Evolutionary conservation across 2,888 invertebrate species (phyloP).

Genomic region (Acrobasis repandana): DNA sequence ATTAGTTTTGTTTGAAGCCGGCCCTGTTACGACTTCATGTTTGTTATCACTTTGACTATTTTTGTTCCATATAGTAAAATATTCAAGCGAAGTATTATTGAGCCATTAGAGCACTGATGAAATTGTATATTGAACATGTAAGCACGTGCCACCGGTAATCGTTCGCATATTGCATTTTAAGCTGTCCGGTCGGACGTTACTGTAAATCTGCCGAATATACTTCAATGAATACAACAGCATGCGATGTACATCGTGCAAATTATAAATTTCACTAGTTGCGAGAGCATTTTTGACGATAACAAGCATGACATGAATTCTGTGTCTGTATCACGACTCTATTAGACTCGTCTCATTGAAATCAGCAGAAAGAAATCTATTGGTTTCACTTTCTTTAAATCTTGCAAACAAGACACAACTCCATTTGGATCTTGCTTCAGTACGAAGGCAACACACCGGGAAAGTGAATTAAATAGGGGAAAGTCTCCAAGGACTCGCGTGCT

Average conservation of each 20-base stretch:
- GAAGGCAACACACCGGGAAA: slow-evolving; percentile 58
- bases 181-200: slow-evolving; percentile 13
- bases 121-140: slow-evolving; percentile 9
- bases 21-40: not conserved
- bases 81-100: not conserved
- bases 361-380: not conserved
- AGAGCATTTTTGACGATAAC: not conserved
- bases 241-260: not conserved
- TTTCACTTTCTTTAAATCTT: slow-evolving; percentile 31
- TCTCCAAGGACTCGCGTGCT: slow-evolving; percentile 69
- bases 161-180: slow-evolving; percentile 13
- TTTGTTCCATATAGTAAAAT: not conserved
- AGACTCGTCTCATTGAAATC: not conserved
- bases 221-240: not conserved
- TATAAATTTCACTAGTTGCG: not conserved
- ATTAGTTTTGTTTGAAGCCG: not conserved
- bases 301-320: not conserved
- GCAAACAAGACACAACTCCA: slow-evolving; percentile 38
- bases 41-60: not conserved
- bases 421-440: slow-evolving; percentile 43
- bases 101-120: slow-evolving; percentile 6
- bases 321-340: not conserved
- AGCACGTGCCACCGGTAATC: slow-evolving; percentile 5
- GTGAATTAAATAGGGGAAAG: slow-evolving; percentile 78
- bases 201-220: slow-evolving; percentile 7